These are phyloP conservation scores for Polydrusus tereticollis DNA, from an alignment of 2,888 invertebrate genomes.

Conservation along the genomic window DNA sequence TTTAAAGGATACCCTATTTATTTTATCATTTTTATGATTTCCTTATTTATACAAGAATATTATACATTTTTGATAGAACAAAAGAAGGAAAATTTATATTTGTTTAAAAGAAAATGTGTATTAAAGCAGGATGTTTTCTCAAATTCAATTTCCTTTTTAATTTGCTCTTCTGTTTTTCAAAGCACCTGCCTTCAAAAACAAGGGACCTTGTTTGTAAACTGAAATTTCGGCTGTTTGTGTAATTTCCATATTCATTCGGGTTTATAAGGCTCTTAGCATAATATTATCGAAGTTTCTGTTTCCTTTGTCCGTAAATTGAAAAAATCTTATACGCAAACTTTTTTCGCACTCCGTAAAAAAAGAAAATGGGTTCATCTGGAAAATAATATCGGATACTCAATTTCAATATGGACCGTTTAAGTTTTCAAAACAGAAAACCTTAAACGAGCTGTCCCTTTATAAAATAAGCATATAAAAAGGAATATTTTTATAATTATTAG, in stretches of 20 bases:
- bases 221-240: neutral
- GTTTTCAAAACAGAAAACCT: too few relatives aligned
- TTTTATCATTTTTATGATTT: too few relatives aligned
- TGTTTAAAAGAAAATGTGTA: neutral
- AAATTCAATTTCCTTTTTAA: neutral
- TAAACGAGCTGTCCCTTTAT: too few relatives aligned
- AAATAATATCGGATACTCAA: neutral
- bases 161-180: neutral
- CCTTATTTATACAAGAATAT: too few relatives aligned
- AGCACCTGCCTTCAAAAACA: neutral
- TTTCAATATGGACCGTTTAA: neutral
- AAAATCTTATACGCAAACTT: neutral
- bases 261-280: neutral
- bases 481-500: too few relatives aligned
- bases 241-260: neutral
- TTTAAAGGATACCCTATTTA: too few relatives aligned
- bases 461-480: too few relatives aligned
- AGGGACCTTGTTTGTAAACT: neutral
- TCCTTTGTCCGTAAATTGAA: neutral
- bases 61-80: too few relatives aligned
- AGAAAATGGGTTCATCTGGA: neutral
- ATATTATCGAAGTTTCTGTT: neutral
- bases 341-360: neutral
- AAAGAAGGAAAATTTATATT: too few relatives aligned
- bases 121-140: neutral